These are phyloP conservation scores for Patella pellucida DNA, from an alignment of 2,888 invertebrate genomes.

Conservation along the genomic window DNA sequence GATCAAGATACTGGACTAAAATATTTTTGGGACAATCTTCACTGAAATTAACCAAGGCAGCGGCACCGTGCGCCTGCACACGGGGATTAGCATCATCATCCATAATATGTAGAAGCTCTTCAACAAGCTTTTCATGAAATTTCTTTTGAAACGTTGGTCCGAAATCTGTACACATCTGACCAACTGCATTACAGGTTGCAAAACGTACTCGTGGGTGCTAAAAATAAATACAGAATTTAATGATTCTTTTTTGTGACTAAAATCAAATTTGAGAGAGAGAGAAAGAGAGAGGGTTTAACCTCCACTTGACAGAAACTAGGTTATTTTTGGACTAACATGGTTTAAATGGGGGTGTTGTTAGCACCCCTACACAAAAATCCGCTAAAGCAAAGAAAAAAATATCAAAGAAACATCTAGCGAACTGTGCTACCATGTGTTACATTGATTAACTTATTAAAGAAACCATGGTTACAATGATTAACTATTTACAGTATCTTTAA, in stretches of 20 bases:
- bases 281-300: too few relatives aligned
- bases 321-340: too few relatives aligned
- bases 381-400: too few relatives aligned
- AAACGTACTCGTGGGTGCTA: slow-evolving; percentile 93
- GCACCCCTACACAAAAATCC: too few relatives aligned
- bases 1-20: slow-evolving; percentile 89
- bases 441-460: too few relatives aligned
- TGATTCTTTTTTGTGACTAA: neutral
- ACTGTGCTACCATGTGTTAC: too few relatives aligned
- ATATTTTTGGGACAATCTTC: slow-evolving; percentile 98
- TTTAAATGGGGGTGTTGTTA: too few relatives aligned
- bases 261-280: neutral
- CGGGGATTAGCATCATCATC: slow-evolving; percentile 93
- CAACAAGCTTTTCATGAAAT: slow-evolving; percentile 93
- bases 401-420: too few relatives aligned
- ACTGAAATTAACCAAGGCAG: slow-evolving; percentile 98
- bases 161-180: slow-evolving; percentile 99
- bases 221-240: slow-evolving; percentile 42
- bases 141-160: slow-evolving; percentile 97
- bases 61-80: slow-evolving; percentile 91
- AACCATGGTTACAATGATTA: too few relatives aligned
- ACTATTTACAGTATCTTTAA: too few relatives aligned
- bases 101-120: slow-evolving; percentile 87
- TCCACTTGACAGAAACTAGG: too few relatives aligned
- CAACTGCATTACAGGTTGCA: slow-evolving; percentile 98